These are phyloP conservation scores for Atherinosoma microstoma DNA, from an alignment of 2,797 vertebrate species.

Conservation along the genomic window DNA sequence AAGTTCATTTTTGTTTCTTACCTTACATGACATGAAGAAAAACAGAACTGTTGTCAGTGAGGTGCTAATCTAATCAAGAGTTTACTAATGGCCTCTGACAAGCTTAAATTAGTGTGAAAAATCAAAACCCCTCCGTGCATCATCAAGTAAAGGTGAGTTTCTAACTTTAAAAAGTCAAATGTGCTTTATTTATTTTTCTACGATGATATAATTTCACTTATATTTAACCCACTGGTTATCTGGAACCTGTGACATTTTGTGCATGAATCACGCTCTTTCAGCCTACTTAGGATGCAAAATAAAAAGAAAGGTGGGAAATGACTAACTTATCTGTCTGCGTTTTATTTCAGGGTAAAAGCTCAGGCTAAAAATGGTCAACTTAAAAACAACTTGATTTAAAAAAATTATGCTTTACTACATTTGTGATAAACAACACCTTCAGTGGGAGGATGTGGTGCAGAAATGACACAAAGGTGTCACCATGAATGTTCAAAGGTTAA, in stretches of 20 bases:
- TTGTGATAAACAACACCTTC: not conserved
- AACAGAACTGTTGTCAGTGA: not conserved
- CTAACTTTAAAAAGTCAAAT: not conserved
- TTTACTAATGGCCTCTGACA: not conserved
- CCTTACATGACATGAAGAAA: not conserved
- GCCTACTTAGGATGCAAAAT: not conserved
- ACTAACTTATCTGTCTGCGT: not conserved
- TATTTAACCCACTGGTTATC: not conserved
- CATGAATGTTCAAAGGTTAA: not conserved
- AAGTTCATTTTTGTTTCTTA: not conserved
- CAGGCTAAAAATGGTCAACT: not conserved
- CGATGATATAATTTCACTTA: not conserved
- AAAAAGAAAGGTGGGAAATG: not conserved
- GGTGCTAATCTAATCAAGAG: slow-evolving; percentile 13
- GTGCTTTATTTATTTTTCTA: not conserved
- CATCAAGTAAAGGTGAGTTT: not conserved
- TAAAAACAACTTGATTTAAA: not conserved
- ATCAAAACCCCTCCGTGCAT: not conserved
- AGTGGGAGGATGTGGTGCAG: not conserved
- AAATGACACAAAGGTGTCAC: not conserved
- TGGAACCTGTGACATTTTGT: not conserved
- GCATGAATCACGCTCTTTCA: not conserved
- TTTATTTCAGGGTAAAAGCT: not conserved
- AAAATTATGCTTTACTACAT: not conserved
- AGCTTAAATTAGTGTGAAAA: slow-evolving; percentile 5